Percentiles rank a stretch among this genome's conserved stretches.
Evolutionary conservation across 1,140 invertebrate species (phyloP).

Genomic region (Brachionus rubens): DNA sequence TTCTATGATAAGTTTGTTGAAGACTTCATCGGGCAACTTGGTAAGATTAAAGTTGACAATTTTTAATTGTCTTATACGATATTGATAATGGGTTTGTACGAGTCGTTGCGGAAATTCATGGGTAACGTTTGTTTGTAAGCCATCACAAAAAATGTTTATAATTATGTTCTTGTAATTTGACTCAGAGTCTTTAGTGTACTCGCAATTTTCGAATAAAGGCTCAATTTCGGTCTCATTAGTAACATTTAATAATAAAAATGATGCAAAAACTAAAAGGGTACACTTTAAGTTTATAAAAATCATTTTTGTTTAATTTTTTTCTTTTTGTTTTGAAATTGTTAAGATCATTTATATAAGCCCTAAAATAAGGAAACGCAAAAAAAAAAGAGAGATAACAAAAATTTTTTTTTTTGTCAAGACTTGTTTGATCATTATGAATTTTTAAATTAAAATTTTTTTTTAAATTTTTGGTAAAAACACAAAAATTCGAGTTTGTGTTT

Average conservation of each 20-base stretch:
- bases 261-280: background rate
- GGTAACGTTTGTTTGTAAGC: background rate
- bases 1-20: conserved; percentile 13
- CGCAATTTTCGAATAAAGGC: background rate
- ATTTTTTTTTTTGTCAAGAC: too few relatives aligned
- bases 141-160: conserved; percentile 8
- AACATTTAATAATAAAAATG: background rate
- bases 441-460: conserved; percentile 15
- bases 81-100: background rate
- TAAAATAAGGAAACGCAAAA: background rate
- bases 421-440: conserved; percentile 29
- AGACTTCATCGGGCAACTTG: background rate
- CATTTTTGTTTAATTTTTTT: too few relatives aligned
- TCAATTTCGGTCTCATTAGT: background rate
- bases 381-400: background rate
- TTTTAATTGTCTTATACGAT: conserved; percentile 12
- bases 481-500: background rate
- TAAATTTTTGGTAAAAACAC: background rate
- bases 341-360: background rate
- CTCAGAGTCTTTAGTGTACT: background rate
- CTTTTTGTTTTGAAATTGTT: too few relatives aligned
- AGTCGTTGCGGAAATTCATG: background rate
- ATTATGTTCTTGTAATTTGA: conserved; percentile 24
- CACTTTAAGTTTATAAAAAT: background rate
- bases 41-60: background rate